phyloP scores from a whole-genome alignment of 1,140 invertebrate genomes.

The Drosophila lini region DNA sequence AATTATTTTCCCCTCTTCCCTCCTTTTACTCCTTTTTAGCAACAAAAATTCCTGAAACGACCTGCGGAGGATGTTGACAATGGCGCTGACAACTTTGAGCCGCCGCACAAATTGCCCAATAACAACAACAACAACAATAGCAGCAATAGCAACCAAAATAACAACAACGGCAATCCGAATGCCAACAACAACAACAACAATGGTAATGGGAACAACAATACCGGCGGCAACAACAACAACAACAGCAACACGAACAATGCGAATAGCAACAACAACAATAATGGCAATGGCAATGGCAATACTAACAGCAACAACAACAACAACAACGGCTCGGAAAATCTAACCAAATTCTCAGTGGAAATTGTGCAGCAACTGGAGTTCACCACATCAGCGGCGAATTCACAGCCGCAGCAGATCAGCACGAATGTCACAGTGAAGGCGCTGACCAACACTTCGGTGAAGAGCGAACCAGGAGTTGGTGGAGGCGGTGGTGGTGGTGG shows the following conservation, averaged over 20 bases:
- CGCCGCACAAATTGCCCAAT: conserved; percentile 91
- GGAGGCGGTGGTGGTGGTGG: conserved; percentile 74
- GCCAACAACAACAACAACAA: conserved; percentile 84
- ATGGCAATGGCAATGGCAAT: conserved; percentile 85
- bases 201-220: conserved; percentile 85
- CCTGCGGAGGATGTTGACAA: conserved; percentile 89
- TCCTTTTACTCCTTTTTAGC: conserved; percentile 86
- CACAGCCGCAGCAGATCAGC: conserved; percentile 94
- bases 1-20: neutral
- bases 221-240: conserved; percentile 14
- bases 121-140: conserved; percentile 84
- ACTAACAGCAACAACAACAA: conserved; percentile 64
- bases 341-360: conserved; percentile 94
- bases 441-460: conserved; percentile 92
- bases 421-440: conserved; percentile 97
- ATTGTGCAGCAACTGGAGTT: conserved; percentile 96
- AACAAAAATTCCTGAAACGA: conserved; percentile 92
- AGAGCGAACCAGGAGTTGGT: conserved; percentile 87
- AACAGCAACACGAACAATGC: conserved; percentile 58
- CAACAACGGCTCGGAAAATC: conserved; percentile 85
- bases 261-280: conserved; percentile 50
- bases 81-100: conserved; percentile 87
- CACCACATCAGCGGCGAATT: conserved; percentile 91
- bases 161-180: conserved; percentile 77
- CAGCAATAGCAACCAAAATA: conserved; percentile 82